Conservation (phyloP, 2,888 invertebrate genomes). For the Ptychoptera albimana region DNA sequence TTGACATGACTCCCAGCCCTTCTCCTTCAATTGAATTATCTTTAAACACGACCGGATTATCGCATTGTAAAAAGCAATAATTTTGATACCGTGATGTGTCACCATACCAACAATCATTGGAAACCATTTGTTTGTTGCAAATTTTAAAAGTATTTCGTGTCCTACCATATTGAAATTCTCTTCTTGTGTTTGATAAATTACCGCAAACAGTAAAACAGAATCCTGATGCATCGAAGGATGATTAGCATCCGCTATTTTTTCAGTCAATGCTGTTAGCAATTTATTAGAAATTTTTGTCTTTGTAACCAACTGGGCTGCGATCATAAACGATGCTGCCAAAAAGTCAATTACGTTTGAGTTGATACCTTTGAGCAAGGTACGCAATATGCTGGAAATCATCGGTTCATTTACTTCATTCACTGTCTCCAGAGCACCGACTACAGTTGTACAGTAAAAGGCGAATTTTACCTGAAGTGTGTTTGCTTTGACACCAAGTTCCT, state of each 20-base stretch:
- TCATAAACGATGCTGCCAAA: constrained; percentile 55
- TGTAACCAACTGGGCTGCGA: constrained; percentile 49
- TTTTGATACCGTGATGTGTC: constrained; percentile 36
- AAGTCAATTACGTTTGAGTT: constrained; percentile 51
- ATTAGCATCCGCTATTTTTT: constrained; percentile 37
- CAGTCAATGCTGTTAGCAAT: constrained; percentile 42
- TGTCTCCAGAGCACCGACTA: constrained; percentile 52
- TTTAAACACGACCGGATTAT: constrained; percentile 38
- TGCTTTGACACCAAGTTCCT: constrained; percentile 40
- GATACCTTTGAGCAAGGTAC: constrained; percentile 54
- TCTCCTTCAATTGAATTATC: constrained; percentile 34
- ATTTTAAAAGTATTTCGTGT: constrained; percentile 34
- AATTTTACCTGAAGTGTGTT: constrained; percentile 50
- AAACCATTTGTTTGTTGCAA: constrained; percentile 34
- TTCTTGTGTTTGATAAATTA: constrained; percentile 51
- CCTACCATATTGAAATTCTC: constrained; percentile 34
- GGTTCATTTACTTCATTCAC: constrained; percentile 39
- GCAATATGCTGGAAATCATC: constrained; percentile 51
- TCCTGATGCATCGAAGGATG: constrained; percentile 40
- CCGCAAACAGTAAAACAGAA: constrained; percentile 45
- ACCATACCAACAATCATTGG: constrained; percentile 35
- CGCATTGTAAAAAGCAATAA: constrained; percentile 38
- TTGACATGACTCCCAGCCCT: constrained; percentile 33
- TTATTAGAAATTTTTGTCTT: constrained; percentile 41
- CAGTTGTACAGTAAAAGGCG: constrained; percentile 64